phyloP scores from a whole-genome alignment of 2,113 vertebrate genomes.

The Fukomys damarensis region DNA sequence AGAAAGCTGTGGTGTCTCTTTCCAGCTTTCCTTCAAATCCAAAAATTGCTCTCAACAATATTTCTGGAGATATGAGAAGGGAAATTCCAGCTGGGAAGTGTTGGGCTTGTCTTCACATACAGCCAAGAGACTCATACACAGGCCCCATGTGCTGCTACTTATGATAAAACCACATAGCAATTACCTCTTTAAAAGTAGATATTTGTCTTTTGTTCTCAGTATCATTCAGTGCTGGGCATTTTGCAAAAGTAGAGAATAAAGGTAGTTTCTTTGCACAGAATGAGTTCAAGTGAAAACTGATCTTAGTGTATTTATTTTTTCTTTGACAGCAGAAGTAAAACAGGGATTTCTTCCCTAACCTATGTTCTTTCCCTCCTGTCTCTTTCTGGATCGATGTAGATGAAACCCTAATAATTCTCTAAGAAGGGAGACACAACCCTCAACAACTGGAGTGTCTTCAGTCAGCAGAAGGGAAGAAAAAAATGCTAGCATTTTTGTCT shows the following conservation, averaged over 20 bases:
- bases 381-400: constrained; percentile 56
- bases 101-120: background rate
- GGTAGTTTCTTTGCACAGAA: background rate
- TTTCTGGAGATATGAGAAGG: constrained; percentile 8
- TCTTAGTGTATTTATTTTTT: constrained; percentile 38
- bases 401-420: constrained; percentile 67
- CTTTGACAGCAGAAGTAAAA: constrained; percentile 71
- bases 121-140: constrained; percentile 1
- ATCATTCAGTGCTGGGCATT: constrained; percentile 17
- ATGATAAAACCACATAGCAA: constrained; percentile 59
- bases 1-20: background rate
- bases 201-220: constrained; percentile 22
- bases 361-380: constrained; percentile 53
- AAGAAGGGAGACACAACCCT: constrained; percentile 52
- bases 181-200: constrained; percentile 68
- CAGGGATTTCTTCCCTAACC: background rate
- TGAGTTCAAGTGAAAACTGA: constrained; percentile 60
- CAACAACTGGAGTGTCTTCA: constrained; percentile 10
- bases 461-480: constrained; percentile 30
- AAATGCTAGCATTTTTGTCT: constrained; percentile 16
- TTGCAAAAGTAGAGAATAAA: constrained; percentile 63
- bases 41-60: constrained; percentile 52
- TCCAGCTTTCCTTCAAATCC: background rate
- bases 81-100: background rate
- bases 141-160: constrained; percentile 9